Conservation (phyloP, 2,888 invertebrate species). For the Pediacus dermestoides region DNA sequence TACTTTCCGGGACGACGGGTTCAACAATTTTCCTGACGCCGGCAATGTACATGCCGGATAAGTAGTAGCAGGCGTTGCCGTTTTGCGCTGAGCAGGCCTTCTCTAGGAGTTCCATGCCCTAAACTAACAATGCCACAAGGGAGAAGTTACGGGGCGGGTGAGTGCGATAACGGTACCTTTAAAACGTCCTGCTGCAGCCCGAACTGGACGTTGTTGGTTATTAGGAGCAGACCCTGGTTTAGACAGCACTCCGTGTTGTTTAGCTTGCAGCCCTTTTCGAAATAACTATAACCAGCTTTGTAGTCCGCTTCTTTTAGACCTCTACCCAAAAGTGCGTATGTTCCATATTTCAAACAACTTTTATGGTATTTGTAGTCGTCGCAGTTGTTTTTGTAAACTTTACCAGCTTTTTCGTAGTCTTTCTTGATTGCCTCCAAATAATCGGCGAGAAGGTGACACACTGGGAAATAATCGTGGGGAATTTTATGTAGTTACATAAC, state of each 20-base stretch:
- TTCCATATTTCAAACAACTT: constrained; percentile 87
- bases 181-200: constrained; percentile 57
- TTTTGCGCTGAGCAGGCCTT: constrained; percentile 51
- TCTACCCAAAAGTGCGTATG: constrained; percentile 65
- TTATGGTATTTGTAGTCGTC: constrained; percentile 76
- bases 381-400: constrained; percentile 83
- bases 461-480: constrained; percentile 48
- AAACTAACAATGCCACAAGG: background rate
- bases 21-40: constrained; percentile 59
- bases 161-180: constrained; percentile 34
- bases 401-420: constrained; percentile 75
- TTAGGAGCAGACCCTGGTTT: constrained; percentile 68
- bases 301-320: constrained; percentile 58
- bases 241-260: constrained; percentile 70
- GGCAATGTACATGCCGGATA: constrained; percentile 74
- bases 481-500: constrained; percentile 1
- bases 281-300: constrained; percentile 62
- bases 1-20: constrained; percentile 1
- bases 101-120: constrained; percentile 53
- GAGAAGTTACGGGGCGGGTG: constrained; percentile 4
- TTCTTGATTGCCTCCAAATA: constrained; percentile 83
- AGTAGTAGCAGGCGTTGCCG: constrained; percentile 65
- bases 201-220: constrained; percentile 51
- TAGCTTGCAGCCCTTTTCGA: constrained; percentile 73
- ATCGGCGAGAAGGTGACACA: constrained; percentile 89